phyloP scores from a whole-genome alignment of 2,113 vertebrate species.

The Apteryx mantelli region DNA sequence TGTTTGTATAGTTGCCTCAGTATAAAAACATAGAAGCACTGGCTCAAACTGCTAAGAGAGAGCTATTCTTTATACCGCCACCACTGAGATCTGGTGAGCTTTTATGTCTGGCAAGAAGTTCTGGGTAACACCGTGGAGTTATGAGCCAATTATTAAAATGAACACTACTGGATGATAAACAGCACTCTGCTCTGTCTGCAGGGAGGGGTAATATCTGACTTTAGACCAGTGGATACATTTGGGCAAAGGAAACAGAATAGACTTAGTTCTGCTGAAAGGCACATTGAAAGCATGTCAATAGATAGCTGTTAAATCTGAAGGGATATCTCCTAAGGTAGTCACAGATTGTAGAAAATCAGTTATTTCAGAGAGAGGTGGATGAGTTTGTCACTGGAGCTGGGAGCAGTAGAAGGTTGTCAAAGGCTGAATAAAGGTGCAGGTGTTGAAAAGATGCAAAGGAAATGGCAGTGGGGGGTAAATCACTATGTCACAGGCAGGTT shows the following conservation, averaged over 20 bases:
- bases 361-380: not conserved
- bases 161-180: not conserved
- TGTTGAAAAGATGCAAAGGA: conserved; percentile 7
- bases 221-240: not conserved
- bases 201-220: not conserved
- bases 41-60: not conserved
- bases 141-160: not conserved
- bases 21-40: not conserved
- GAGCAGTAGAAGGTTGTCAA: not conserved
- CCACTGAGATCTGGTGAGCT: not conserved
- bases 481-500: not conserved
- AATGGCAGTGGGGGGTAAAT: not conserved
- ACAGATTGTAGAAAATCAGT: not conserved
- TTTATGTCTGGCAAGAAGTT: not conserved
- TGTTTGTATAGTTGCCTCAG: conserved; percentile 38
- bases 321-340: not conserved
- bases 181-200: not conserved
- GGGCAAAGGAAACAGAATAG: not conserved
- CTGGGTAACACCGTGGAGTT: not conserved
- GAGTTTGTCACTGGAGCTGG: not conserved
- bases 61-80: not conserved
- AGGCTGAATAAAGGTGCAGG: not conserved
- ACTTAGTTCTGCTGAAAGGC: not conserved
- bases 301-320: not conserved
- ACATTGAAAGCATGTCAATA: not conserved